Percentiles rank a stretch among this genome's conserved stretches.
These are phyloP conservation scores for Aphidius ervi DNA, from an alignment of 1,140 invertebrate genomes.

Conservation along the genomic window DNA sequence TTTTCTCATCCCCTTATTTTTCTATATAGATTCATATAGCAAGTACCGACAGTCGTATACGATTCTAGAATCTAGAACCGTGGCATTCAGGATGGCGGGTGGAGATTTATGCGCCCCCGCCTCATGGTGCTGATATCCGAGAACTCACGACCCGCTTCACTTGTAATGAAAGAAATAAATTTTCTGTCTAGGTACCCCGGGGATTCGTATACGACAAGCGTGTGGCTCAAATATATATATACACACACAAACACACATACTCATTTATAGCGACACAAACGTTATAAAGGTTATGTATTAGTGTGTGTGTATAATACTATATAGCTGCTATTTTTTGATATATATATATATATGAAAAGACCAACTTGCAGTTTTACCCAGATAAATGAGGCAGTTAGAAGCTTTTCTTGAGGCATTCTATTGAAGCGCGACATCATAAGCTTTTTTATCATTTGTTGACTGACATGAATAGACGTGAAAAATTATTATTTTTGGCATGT, in stretches of 20 bases:
- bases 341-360: too few species aligned
- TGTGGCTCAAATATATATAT: background rate
- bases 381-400: too few species aligned
- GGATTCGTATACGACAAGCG: conserved; percentile 23
- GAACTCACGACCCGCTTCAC: conserved; percentile 51
- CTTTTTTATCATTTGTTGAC: too few species aligned
- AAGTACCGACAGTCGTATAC: conserved; percentile 4
- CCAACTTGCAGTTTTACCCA: too few species aligned
- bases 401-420: too few species aligned
- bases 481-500: too few species aligned
- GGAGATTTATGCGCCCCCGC: conserved; percentile 52
- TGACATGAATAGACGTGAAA: too few species aligned
- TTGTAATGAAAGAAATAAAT: conserved; percentile 57
- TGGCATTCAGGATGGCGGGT: conserved; percentile 32
- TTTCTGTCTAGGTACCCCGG: conserved; percentile 40
- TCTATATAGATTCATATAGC: background rate
- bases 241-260: background rate
- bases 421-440: too few species aligned
- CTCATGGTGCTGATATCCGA: conserved; percentile 53
- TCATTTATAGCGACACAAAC: conserved; percentile 3
- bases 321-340: too few species aligned
- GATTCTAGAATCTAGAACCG: background rate
- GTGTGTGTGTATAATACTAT: too few species aligned
- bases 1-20: conserved; percentile 26
- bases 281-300: background rate